Percentiles rank a stretch among this genome's conserved stretches.
Evolutionary conservation across 2,113 vertebrate genomes (phyloP).

Genomic region (Hippocampus comes): DNA sequence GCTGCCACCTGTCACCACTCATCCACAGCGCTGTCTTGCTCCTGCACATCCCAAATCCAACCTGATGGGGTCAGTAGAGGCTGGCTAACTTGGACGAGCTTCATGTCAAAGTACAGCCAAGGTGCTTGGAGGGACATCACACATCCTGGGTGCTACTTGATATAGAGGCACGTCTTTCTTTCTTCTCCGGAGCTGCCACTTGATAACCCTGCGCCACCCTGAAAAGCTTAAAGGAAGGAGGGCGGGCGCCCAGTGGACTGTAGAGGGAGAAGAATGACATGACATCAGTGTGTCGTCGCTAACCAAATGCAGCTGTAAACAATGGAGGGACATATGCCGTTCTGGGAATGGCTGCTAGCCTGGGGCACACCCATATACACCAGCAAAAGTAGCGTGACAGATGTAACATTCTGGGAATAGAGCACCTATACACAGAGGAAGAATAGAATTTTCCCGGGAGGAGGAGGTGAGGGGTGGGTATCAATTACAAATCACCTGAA

Average conservation of each 20-base stretch:
- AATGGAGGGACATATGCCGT: constrained; percentile 62
- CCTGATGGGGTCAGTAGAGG: constrained; percentile 69
- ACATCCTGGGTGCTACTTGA: constrained; percentile 41
- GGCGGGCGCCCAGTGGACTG: constrained; percentile 11
- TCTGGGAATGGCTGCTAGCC: constrained; percentile 53
- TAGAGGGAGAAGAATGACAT: constrained; percentile 54
- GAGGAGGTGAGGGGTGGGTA: constrained; percentile 21
- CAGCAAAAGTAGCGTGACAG: constrained; percentile 38
- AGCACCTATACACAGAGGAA: constrained; percentile 41
- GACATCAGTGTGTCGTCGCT: constrained; percentile 66
- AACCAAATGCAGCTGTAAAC: constrained; percentile 65
- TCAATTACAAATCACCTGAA: constrained; percentile 60
- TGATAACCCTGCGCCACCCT: constrained; percentile 47
- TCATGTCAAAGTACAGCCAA: constrained; percentile 25
- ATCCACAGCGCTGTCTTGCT: constrained; percentile 9
- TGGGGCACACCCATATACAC: constrained; percentile 56
- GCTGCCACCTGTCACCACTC: constrained; percentile 54
- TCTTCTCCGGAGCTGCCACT: constrained; percentile 50
- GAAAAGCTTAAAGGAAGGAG: constrained; percentile 36
- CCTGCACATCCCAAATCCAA: constrained; percentile 35
- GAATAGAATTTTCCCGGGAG: constrained; percentile 49
- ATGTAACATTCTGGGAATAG: constrained; percentile 54
- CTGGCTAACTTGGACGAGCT: constrained; percentile 37
- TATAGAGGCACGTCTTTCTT: constrained; percentile 54
- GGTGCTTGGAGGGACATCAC: constrained; percentile 31